Evolutionary conservation across 2,113 vertebrate species (phyloP), one percentile per base, ranked within the genome.

Genomic region (Saguinus imperator): DNA sequence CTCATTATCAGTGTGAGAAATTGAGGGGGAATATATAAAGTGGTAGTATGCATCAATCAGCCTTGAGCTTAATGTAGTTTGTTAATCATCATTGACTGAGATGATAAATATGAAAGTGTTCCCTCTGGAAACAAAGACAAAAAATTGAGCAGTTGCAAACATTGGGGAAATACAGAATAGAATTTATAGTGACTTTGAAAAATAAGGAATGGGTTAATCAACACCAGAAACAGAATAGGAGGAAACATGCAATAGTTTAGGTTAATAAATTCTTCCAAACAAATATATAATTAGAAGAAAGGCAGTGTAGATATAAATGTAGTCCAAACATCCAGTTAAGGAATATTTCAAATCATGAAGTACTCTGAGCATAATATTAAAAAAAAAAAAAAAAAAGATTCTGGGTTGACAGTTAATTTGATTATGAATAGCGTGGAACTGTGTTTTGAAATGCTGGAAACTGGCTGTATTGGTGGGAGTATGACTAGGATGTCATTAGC

Each of bases 101-200:
- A 75, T 81, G 43, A 37, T 82, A 43, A 37, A 50, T 82, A 88
- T 93, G 58, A 82, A 96, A 88, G 21, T 75, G 50, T 57, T 91
- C 27, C 57, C 32, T 90, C 79, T 52, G 72, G 68, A 79, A 23
- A 58, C 37, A 58, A 66, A 86, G 37, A 94, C 37, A 52, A 50
- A 92, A 94, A 95, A 45, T 55, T 57, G 73, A 88, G 52, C 40
- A 70, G 25, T 91, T 37, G 45, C 27, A 92, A 68, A 80, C 23
- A 82, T 37, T 18, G 12, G 68, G 18, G 18, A 29, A 81, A n/a
- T 35, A 35, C 18, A 32, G 35, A 91, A 52, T 45, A n/a, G 14
- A 96, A 77, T 80, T 91, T 48, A 75, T 5, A 64, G 32, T 89
- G 43, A 86, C 21, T 32, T 77, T 86, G 45, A 85, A 89, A 64